Evolutionary conservation across 1,140 invertebrate species (phyloP).

Genomic region (Lasaia peninsularis): DNA sequence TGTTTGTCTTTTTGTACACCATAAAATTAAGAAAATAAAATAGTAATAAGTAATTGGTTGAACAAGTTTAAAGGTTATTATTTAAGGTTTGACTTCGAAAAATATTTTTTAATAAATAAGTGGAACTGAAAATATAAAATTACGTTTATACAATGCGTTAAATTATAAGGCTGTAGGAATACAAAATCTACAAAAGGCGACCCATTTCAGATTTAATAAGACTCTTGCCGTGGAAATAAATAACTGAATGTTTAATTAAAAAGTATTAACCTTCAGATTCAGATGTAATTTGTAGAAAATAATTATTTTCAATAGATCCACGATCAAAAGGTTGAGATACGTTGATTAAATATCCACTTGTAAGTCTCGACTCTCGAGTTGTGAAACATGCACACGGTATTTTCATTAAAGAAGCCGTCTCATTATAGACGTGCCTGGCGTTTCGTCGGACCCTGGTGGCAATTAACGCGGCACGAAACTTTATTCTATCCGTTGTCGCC

Average conservation of each 20-base stretch:
- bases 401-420: conserved; percentile 72
- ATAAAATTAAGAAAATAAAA: no score
- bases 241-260: conserved; percentile 3
- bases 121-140: no score
- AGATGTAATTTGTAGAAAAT: conserved; percentile 2
- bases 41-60: no score
- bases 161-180: no score
- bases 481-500: conserved; percentile 62
- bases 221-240: neutral
- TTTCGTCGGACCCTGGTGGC: conserved; percentile 49
- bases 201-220: neutral
- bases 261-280: neutral
- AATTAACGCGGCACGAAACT: conserved; percentile 67
- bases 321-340: conserved; percentile 12
- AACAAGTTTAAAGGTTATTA: no score
- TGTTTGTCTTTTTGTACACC: no score
- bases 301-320: conserved; percentile 8
- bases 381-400: conserved; percentile 51
- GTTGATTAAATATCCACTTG: conserved; percentile 25
- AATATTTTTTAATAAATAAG: no score
- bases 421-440: conserved; percentile 63
- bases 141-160: no score
- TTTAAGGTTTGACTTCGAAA: no score
- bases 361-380: conserved; percentile 24
- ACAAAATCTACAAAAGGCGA: no score